Base-by-base conservation (phyloP, 2,113 vertebrate genomes). In the Pleuronectes platessa region DNA sequence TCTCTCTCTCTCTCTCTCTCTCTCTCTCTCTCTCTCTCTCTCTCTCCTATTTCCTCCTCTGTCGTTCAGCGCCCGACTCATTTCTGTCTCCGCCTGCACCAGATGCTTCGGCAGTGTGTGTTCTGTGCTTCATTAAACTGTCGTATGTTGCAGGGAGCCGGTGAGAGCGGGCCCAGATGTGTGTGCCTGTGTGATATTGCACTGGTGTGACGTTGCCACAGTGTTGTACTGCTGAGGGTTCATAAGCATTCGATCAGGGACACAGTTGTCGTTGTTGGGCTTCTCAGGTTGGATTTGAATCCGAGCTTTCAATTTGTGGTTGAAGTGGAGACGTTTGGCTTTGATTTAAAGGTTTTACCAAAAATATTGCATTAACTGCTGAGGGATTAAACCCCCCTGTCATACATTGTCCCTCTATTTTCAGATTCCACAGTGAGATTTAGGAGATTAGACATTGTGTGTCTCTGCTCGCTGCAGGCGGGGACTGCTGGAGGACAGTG, bases 81-180 rank as follows among this genome's bases (percentile, higher is more conserved):
- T 1, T 51, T 69, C 56, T 35, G 74, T 73, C 75, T 84, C 60
- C 72, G 67, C 70, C 73, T 54, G 61, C 74, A 71, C 84, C 84
- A 88, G 89, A 89, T 90, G 86, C 87, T 74, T 80, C 82, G 59
- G 40, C 87, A 90, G 82, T 89, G 74, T 89, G 82, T 61, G 84
- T 85, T 92, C 70, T 87, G 85, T 90, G 89, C 87, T 86, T 90
- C 87, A 89, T 92, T 90, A 88, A 84, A 55, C 89, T 35, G 65
- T 88, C 78, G 69, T 88, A 88, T 88, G 87, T 90, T 86, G 42
- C 42, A 20, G 76, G 69, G 74, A 76, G 69, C 72, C 55, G 40
- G 31, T 66, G 67, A 83, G 73, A 78, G 60, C 1, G 67, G 70
- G 69, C 37, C 85, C 84, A 88, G 84, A 84, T 89, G 87, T 82